Percentiles rank a stretch among this genome's conserved stretches.
phyloP scores from a whole-genome alignment of 2,888 invertebrate species.

The Schizotus pectinicornis region DNA sequence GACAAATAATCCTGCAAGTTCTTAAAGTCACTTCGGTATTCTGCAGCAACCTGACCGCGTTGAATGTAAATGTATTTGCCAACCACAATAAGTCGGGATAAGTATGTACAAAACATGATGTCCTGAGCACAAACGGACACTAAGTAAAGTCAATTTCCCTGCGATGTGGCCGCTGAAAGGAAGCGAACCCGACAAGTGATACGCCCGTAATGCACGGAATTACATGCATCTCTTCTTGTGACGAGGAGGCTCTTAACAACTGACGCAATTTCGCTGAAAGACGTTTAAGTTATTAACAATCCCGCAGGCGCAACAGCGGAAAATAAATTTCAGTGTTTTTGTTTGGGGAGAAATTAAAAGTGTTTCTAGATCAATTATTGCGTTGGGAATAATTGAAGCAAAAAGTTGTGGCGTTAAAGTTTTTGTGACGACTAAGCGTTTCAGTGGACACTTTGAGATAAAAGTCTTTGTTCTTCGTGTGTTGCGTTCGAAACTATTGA shows the following conservation, averaged over 20 bases:
- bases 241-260: slow-evolving; percentile 16
- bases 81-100: slow-evolving; percentile 16
- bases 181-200: slow-evolving; percentile 11
- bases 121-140: slow-evolving; percentile 16
- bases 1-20: slow-evolving; percentile 22
- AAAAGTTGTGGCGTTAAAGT: no score
- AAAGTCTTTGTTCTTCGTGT: no score
- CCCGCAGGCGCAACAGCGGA: no score
- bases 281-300: slow-evolving; percentile 12
- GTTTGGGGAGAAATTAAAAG: no score
- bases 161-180: not conserved
- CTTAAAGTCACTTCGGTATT: slow-evolving; percentile 23
- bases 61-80: slow-evolving; percentile 19
- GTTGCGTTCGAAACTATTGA: no score
- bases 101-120: slow-evolving; percentile 27
- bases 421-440: no score
- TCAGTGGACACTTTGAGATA: no score
- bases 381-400: not conserved
- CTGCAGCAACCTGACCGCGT: slow-evolving; percentile 17
- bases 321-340: no score
- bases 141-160: slow-evolving; percentile 25
- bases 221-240: slow-evolving; percentile 16
- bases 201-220: slow-evolving; percentile 24
- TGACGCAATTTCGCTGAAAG: slow-evolving; percentile 23
- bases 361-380: slow-evolving; percentile 15